A percentile compares a stretch with the other conserved stretches of the same genome.
These are phyloP conservation scores for Dendronephthya gigantea DNA, from an alignment of 64 coral and sea anemone genomes.

Conservation along the genomic window DNA sequence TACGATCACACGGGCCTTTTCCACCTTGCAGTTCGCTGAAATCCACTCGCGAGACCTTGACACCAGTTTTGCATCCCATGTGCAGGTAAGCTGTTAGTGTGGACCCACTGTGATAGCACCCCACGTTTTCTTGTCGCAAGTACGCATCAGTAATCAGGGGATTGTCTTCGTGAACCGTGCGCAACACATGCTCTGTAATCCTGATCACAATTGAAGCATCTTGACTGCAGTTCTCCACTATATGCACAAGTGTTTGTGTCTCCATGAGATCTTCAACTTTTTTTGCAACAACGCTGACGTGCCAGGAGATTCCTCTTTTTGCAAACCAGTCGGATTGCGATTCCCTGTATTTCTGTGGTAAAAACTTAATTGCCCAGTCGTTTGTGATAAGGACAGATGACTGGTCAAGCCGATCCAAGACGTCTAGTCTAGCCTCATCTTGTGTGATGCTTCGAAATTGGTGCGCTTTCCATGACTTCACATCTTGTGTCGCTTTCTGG, in stretches of 20 bases:
- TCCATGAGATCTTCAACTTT: constrained; percentile 13
- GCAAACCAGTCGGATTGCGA: constrained; percentile 52
- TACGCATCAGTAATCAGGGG: constrained; percentile 24
- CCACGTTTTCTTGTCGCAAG: constrained; percentile 30
- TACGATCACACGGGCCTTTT: constrained; percentile 34
- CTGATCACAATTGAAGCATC: constrained; percentile 28
- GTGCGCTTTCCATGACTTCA: constrained; percentile 39
- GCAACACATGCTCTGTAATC: constrained; percentile 28
- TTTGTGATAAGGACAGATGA: constrained; percentile 34
- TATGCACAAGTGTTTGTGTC: constrained; percentile 29
- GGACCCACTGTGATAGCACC: constrained; percentile 28
- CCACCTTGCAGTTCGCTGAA: constrained; percentile 44
- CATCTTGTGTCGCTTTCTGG: constrained; percentile 37
- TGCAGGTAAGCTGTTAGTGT: constrained; percentile 22
- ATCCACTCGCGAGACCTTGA: constrained; percentile 23
- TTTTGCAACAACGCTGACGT: constrained; percentile 13
- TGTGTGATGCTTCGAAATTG: constrained; percentile 38
- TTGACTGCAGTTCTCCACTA: constrained; percentile 36
- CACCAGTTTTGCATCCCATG: constrained; percentile 27
- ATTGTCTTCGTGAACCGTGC: constrained; percentile 16
- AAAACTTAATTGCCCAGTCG: constrained; percentile 46
- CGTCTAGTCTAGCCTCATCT: constrained; percentile 39
- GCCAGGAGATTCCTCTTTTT: constrained; percentile 44
- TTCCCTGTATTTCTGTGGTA: constrained; percentile 41
- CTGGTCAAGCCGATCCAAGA: constrained; percentile 27